These are phyloP conservation scores for Micromussa lordhowensis DNA, from an alignment of 92 coral and sea anemone species.

Conservation along the genomic window DNA sequence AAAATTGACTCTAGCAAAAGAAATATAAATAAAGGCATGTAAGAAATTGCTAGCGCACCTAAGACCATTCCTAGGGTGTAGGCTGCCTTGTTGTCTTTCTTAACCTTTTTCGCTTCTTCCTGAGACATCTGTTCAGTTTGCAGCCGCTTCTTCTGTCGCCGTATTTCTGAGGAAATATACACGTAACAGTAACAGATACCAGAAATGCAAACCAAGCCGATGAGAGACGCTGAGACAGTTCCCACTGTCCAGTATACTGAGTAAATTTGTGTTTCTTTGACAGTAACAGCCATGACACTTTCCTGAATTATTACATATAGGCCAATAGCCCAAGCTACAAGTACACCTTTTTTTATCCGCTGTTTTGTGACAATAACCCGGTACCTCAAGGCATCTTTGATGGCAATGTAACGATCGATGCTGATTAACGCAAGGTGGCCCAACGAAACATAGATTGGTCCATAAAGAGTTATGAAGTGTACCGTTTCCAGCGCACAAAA, in stretches of 20 bases:
- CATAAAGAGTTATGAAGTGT: too few species aligned
- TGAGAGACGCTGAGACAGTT: neutral
- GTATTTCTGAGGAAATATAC: constrained; percentile 4
- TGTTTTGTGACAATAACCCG: too few species aligned
- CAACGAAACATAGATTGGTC: neutral
- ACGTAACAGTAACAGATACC: neutral
- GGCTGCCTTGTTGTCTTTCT: too few species aligned
- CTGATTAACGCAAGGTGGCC: neutral
- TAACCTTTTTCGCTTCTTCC: too few species aligned
- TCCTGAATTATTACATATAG: neutral
- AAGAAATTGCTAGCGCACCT: constrained; percentile 3
- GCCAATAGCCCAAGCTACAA: neutral
- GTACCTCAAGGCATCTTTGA: too few species aligned
- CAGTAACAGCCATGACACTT: neutral
- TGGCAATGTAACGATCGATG: too few species aligned
- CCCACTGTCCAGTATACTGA: neutral
- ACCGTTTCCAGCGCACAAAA: too few species aligned
- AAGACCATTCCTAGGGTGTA: neutral
- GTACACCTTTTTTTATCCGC: too few species aligned
- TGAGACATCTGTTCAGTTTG: too few species aligned
- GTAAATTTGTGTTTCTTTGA: neutral
- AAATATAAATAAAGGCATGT: neutral
- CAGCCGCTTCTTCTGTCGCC: neutral
- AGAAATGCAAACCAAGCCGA: neutral
- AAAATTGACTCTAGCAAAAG: neutral